Percentiles rank a stretch among this genome's conserved stretches.
Conservation (phyloP, 1,140 invertebrate genomes). For the Diachasma alloeum region DNA sequence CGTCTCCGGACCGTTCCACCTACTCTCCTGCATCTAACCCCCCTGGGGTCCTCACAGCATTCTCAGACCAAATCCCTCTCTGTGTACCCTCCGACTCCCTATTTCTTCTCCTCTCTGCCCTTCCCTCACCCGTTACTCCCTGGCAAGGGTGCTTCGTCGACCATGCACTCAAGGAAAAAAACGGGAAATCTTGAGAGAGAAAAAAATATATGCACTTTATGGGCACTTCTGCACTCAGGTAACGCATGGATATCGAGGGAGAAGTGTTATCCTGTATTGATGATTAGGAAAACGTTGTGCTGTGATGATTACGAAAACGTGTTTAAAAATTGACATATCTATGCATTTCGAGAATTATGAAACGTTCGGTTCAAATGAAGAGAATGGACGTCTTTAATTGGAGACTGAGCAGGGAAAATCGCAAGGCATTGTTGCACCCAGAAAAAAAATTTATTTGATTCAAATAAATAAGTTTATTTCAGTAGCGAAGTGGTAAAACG, state of each 20-base stretch:
- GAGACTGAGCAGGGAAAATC: too few relatives aligned
- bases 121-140: background rate
- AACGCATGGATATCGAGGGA: background rate
- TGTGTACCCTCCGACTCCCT: background rate
- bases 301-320: too few relatives aligned
- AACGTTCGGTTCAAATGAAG: too few relatives aligned
- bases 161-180: constrained; percentile 49
- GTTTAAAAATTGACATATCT: too few relatives aligned
- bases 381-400: too few relatives aligned
- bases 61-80: constrained; percentile 23
- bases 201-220: background rate
- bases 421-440: too few relatives aligned
- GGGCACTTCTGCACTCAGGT: background rate
- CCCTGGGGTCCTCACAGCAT: constrained; percentile 23
- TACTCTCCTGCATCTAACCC: constrained; percentile 46
- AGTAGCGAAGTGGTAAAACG: too few relatives aligned
- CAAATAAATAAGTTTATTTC: too few relatives aligned
- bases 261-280: too few relatives aligned
- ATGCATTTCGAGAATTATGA: too few relatives aligned
- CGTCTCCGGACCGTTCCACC: constrained; percentile 60
- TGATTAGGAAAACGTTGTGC: too few relatives aligned
- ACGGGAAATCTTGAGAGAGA: background rate
- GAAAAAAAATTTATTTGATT: too few relatives aligned
- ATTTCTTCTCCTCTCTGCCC: constrained; percentile 37
- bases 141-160: constrained; percentile 26